Conservation (phyloP, 2,797 vertebrate species). For the Heterohyrax brucei region DNA sequence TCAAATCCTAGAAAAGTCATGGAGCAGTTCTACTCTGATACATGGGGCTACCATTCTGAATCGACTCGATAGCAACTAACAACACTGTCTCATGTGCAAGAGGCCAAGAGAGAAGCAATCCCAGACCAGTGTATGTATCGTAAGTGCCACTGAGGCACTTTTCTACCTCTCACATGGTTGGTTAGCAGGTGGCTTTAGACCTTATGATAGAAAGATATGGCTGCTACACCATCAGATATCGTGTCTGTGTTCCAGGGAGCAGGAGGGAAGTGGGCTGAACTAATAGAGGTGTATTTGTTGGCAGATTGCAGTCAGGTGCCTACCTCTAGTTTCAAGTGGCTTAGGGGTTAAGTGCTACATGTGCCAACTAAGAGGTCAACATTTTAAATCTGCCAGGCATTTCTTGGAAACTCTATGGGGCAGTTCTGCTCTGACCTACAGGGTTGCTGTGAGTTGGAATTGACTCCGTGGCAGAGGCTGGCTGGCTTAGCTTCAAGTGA, state of each 20-base stretch:
- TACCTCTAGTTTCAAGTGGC: neutral
- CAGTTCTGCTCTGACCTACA: too few relatives aligned
- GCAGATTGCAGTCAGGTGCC: neutral
- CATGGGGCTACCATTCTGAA: neutral
- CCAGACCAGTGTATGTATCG: neutral
- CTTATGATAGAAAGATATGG: neutral
- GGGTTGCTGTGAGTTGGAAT: too few relatives aligned
- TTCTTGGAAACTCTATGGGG: too few relatives aligned
- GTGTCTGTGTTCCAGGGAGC: neutral
- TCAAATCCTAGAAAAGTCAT: neutral
- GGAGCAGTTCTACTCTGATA: neutral
- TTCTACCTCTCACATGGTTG: neutral
- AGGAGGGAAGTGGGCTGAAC: neutral
- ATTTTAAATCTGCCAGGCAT: too few relatives aligned
- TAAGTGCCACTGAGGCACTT: neutral
- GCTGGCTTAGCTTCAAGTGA: neutral
- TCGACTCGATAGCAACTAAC: neutral
- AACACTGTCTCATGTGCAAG: neutral
- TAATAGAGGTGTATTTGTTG: neutral
- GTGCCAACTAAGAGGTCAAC: too few relatives aligned
- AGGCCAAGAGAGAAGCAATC: neutral
- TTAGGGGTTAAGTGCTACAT: too few relatives aligned
- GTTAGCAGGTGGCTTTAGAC: neutral
- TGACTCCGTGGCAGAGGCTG: too few relatives aligned
- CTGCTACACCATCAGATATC: neutral